Evolutionary conservation across 2,113 vertebrate species (phyloP).

Genomic region (Camelus bactrianus): DNA sequence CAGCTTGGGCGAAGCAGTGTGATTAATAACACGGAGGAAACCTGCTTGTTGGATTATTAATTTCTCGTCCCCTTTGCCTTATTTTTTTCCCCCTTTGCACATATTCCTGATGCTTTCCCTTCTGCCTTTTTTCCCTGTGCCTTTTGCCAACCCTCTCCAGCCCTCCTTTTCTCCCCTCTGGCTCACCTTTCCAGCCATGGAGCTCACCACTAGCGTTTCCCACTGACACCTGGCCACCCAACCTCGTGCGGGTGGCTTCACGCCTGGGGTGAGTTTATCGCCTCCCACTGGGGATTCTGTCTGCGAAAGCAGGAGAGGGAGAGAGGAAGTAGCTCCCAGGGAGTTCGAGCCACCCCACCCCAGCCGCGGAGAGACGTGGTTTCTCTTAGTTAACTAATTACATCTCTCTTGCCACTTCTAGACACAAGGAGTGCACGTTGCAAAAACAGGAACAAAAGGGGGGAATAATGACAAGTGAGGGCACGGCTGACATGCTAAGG

Average conservation of each 20-base stretch:
- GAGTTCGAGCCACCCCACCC: conserved; percentile 73
- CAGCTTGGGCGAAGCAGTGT: conserved; percentile 88
- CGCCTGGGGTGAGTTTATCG: conserved; percentile 91
- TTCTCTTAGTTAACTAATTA: conserved; percentile 80
- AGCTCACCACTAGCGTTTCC: conserved; percentile 87
- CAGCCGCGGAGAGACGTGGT: conserved; percentile 71
- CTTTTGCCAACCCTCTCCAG: conserved; percentile 73
- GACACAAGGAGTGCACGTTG: conserved; percentile 75
- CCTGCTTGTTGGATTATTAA: conserved; percentile 95
- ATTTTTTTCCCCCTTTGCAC: conserved; percentile 77
- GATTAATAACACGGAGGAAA: conserved; percentile 92
- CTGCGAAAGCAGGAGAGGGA: conserved; percentile 30
- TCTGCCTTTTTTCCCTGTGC: conserved; percentile 64
- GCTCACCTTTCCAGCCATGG: conserved; percentile 77
- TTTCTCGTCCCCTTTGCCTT: conserved; percentile 89
- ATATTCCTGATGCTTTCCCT: conserved; percentile 85
- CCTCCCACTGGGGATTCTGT: conserved; percentile 83
- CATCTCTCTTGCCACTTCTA: not conserved
- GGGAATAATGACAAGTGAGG: conserved; percentile 85
- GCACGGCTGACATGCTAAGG: conserved; percentile 59
- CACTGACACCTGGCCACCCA: conserved; percentile 84
- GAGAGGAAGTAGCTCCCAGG: conserved; percentile 67
- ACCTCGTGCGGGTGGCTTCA: conserved; percentile 88
- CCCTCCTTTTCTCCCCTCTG: conserved; percentile 41
- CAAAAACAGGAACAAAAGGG: not conserved